A percentile compares a stretch with the other conserved stretches of the same genome.
Conservation (phyloP, 2,888 invertebrate genomes). For the Carterocephalus palaemon region DNA sequence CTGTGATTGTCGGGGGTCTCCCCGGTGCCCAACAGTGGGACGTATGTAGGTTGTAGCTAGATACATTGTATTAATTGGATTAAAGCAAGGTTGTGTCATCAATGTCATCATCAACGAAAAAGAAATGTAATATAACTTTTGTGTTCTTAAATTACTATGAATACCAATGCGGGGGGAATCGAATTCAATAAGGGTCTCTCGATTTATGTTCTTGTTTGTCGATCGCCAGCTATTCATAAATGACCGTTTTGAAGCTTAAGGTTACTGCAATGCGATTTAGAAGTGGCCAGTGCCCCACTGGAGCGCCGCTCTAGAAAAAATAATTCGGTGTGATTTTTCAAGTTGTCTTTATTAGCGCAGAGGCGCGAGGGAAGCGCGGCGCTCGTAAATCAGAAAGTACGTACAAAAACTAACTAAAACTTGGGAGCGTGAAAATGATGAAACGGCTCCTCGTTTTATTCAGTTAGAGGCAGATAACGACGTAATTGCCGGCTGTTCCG, state of each 20-base stretch:
- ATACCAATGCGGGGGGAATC: too few relatives aligned
- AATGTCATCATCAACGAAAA: background rate
- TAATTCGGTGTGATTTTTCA: conserved; percentile 57
- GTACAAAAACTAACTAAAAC: conserved; percentile 72
- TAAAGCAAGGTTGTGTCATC: background rate
- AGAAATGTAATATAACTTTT: background rate
- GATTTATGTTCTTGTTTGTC: background rate
- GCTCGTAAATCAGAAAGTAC: conserved; percentile 71
- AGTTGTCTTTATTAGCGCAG: conserved; percentile 64
- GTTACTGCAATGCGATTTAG: too few relatives aligned
- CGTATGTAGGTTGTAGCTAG: background rate
- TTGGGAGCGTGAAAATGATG: conserved; percentile 70
- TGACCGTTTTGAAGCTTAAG: too few relatives aligned
- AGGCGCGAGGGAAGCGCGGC: conserved; percentile 35
- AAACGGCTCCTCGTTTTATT: conserved; percentile 65
- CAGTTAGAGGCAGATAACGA: conserved; percentile 68
- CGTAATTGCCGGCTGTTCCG: conserved; percentile 52
- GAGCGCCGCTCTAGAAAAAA: conserved; percentile 6
- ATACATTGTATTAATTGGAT: background rate
- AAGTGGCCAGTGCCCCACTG: too few relatives aligned
- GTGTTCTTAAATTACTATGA: too few relatives aligned
- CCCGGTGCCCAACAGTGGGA: background rate
- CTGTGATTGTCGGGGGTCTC: background rate
- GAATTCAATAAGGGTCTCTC: background rate
- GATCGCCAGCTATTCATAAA: background rate